Base-by-base conservation (phyloP, 35 echinoderm and acorn worm genomes). In the Strongylocentrotus purpuratus region DNA sequence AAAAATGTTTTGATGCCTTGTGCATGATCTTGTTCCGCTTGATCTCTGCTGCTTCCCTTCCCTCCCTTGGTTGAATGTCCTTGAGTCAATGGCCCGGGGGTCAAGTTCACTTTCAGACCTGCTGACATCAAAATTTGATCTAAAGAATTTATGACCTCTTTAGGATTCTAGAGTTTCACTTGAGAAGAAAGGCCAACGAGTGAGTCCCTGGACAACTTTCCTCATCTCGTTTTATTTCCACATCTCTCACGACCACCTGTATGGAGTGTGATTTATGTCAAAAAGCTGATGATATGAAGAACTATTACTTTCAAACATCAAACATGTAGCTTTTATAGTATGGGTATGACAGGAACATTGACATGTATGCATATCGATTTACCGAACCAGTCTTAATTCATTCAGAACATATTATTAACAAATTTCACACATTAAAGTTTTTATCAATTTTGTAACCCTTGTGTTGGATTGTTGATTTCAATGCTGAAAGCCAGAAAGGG, bases 131-230 rank as follows among this genome's bases (percentile, higher is more conserved):
- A 78, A n/a, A 22, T 78, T 78, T 78, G 65, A 78, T 78, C 65
- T 78, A n/a, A 78, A 78, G 65, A 78, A 78, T 78, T 78, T 78
- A 78, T 78, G 65, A 78, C 65, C 65, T 78, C 65, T 78, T 78
- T 78, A 78, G 61, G 61, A 70, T 14, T 78, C 65, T 78, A 28
- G 65, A n/a, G 4, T 78, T 78, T 78, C 28, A 78, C 5, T n/a
- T n/a, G 22, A 78, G 28, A 22, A 22, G 65, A 78, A 78, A 78
- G 65, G 65, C 20, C 65, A 78, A 78, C 8, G 25, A 78, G 65
- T 28, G 25, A 78, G 65, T 78, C 65, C 65, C 65, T 78, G 65
- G 65, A 78, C 22, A 25, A 28, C 1, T 22, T 78, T 78, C n/a
- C 20, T 78, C 22, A 25, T 78, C 28, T 78, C 20, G 20, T 22